Evolutionary conservation across 30 jellyfish, hydroid and myxozoan genomes (phyloP).

Genomic region (Aurelia aurita): DNA sequence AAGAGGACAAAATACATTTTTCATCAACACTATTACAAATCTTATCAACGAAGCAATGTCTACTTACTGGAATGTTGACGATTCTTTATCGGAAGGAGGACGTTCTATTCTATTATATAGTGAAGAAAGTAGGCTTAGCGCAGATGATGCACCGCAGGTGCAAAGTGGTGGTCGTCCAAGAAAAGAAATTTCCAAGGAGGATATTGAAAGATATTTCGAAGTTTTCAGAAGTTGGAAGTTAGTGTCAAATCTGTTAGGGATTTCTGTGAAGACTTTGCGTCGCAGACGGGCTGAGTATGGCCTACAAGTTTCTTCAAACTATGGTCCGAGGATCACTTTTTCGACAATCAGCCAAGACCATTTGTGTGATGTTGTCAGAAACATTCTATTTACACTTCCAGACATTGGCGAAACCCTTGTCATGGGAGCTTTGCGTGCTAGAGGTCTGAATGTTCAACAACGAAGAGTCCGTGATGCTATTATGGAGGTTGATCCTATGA

Average conservation of each 20-base stretch:
- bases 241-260: constrained; percentile 24
- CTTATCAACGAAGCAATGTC: too few species aligned
- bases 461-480: constrained; percentile 35
- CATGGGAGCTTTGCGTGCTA: constrained; percentile 41
- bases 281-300: constrained; percentile 40
- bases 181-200: constrained; percentile 13
- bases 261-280: constrained; percentile 18
- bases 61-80: too few species aligned
- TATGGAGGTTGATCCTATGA: too few species aligned
- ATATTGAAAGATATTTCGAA: constrained; percentile 13
- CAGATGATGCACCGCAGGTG: too few species aligned
- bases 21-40: too few species aligned
- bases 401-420: constrained; percentile 34
- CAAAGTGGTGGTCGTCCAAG: constrained; percentile 26
- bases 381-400: background rate
- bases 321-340: constrained; percentile 21
- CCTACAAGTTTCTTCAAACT: background rate
- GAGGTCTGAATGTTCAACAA: constrained; percentile 23
- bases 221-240: constrained; percentile 23
- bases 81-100: too few species aligned
- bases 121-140: too few species aligned
- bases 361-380: background rate
- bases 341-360: background rate
- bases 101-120: too few species aligned
- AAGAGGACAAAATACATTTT: too few species aligned